Conservation (phyloP, 2,888 invertebrate species). For the Artemia sp. region DNA sequence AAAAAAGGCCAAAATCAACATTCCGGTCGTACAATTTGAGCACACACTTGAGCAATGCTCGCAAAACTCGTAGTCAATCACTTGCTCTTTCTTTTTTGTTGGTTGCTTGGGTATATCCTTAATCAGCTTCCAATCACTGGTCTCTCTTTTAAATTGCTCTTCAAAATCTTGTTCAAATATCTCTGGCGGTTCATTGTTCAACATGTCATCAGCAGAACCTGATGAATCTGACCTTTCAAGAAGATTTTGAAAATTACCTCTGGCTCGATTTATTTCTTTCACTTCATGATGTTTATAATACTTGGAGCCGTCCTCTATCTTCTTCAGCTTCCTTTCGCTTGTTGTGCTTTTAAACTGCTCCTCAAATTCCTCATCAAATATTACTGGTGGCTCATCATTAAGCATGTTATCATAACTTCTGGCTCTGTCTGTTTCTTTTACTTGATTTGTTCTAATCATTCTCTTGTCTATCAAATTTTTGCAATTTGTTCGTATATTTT, state of each 20-base stretch:
- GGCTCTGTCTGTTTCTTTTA: background rate
- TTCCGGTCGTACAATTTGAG: slow-evolving; percentile 87
- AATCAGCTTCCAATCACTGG: background rate
- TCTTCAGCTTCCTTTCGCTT: too few species aligned
- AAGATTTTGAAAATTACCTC: background rate
- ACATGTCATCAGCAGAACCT: background rate
- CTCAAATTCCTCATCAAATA: slow-evolving; percentile 11
- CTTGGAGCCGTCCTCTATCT: too few species aligned
- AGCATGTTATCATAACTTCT: background rate
- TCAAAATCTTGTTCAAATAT: slow-evolving; percentile 8
- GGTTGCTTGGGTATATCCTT: slow-evolving; percentile 3
- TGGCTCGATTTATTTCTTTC: background rate
- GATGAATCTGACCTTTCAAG: slow-evolving; percentile 1
- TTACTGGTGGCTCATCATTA: background rate
- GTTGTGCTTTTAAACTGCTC: slow-evolving; percentile 13
- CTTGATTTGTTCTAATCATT: background rate
- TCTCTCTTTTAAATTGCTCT: slow-evolving; percentile 10
- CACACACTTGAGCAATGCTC: slow-evolving; percentile 53
- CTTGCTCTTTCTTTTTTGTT: background rate
- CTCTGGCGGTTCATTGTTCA: background rate
- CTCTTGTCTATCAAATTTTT: too few species aligned
- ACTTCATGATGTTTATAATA: too few species aligned
- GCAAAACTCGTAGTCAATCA: background rate
- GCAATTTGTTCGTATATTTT: too few species aligned
- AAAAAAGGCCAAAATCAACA: slow-evolving; percentile 79